Base-by-base conservation (phyloP, 2,797 vertebrate species). In the Helostoma temminkii region DNA sequence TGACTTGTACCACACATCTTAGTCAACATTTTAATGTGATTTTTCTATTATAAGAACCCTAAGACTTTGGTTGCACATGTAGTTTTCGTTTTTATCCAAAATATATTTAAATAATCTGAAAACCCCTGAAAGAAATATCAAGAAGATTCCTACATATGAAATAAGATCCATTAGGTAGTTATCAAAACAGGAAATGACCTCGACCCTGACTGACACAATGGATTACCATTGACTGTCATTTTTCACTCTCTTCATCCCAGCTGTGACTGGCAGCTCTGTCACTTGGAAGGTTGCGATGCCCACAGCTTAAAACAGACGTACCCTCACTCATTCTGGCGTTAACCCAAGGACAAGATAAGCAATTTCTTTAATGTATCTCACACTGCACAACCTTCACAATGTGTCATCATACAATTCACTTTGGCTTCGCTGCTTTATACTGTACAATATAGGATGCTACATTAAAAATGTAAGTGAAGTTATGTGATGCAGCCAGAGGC, bases 281-380 rank as follows among this genome's bases (percentile, higher is more conserved):
- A 10, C 55, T 19, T 64, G 41, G 26, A 49, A 37, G 61, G 43
- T 28, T 53, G 34, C 25, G 18, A 62, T 32, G 30, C 16, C 54
- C 8, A 1, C 28, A 28, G 58, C 64, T 61, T 41, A 16, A 71
- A 65, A 76, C n/a, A 71, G 61, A 60, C 39, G 21, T 21, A 16
- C 45, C 56, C 28, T 59, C 19, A 21, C 48, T 53, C 37, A 58
- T 28, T 59, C 36, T 70, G 72, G 71, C 45, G n/a, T 45, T n/a
- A 30, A 50, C 59, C 80, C 80, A 69, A 46, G 37, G 48, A 61
- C 68, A 66, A 39, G 75, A 59, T 57, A 54, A 53, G 50, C 75
- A 79, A 79, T 86, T 61, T 67, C n/a, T 67, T 64, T 80, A 86
- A 82, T 80, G 87, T 70, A 71, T 58, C 68, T 77, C 66, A 53